A percentile compares a stretch with the other conserved stretches of the same genome.
Evolutionary conservation across 2,797 vertebrate genomes (phyloP).

Genomic region (Coregonus sp.): DNA sequence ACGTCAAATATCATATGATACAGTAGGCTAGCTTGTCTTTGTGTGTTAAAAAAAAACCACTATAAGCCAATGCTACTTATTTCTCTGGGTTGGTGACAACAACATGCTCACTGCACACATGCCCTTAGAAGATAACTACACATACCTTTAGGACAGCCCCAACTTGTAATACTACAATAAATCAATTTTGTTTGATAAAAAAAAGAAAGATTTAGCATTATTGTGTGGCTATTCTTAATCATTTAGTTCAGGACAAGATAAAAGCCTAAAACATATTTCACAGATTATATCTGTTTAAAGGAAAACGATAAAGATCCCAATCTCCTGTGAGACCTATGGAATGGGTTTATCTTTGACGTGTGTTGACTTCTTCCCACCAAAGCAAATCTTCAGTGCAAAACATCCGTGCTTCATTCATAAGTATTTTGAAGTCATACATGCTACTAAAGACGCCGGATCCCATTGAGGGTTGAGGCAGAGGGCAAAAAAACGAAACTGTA

Average conservation of each 20-base stretch:
- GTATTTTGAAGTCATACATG: neutral
- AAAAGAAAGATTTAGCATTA: neutral
- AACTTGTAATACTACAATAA: neutral
- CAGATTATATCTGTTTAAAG: constrained; percentile 21
- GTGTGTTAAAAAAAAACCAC: neutral
- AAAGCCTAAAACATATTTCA: neutral
- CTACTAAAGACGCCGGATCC: neutral
- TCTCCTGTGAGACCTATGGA: constrained; percentile 15
- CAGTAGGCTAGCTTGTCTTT: neutral
- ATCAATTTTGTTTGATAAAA: neutral
- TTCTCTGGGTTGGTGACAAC: neutral
- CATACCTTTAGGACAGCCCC: neutral
- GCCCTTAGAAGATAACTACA: neutral
- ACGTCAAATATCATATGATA: neutral
- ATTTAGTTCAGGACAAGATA: neutral
- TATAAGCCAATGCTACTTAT: neutral
- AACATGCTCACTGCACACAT: neutral
- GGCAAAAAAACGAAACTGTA: neutral
- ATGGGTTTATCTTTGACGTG: neutral
- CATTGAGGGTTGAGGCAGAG: neutral
- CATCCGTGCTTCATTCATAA: neutral
- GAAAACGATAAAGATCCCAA: constrained; percentile 17
- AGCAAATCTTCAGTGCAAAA: neutral
- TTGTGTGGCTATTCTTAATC: neutral
- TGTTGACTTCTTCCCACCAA: neutral